These are phyloP conservation scores for Crocuta crocuta DNA, from an alignment of 2,113 vertebrate species.

Conservation along the genomic window DNA sequence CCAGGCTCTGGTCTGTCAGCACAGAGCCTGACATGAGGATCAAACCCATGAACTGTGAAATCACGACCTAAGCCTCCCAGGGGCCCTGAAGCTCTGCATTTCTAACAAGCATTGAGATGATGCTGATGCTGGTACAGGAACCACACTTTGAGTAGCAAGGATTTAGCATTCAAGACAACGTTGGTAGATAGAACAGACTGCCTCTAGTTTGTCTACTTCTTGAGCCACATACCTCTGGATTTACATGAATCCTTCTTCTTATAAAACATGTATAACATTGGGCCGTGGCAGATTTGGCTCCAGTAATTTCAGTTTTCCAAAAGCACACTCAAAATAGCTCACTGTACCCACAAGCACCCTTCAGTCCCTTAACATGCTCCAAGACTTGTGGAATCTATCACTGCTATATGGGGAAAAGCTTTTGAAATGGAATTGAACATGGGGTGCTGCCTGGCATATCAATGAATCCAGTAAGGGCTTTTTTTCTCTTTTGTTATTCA, in stretches of 20 bases:
- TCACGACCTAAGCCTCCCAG: too few species aligned
- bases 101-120: neutral
- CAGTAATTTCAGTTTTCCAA: constrained; percentile 63
- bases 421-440: constrained; percentile 68
- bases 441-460: constrained; percentile 3
- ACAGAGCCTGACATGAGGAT: too few species aligned
- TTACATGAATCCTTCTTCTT: constrained; percentile 62
- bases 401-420: neutral
- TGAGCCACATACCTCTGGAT: neutral
- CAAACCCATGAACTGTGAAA: too few species aligned
- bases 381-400: constrained; percentile 54
- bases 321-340: constrained; percentile 70
- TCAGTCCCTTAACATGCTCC: constrained; percentile 56
- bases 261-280: constrained; percentile 58
- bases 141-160: neutral
- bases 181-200: neutral
- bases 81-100: neutral
- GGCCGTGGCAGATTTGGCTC: constrained; percentile 70
- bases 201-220: neutral
- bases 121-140: neutral
- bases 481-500: neutral
- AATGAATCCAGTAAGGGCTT: constrained; percentile 35
- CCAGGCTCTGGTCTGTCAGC: too few species aligned
- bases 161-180: neutral
- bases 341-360: constrained; percentile 54